Percentiles rank a stretch among this genome's conserved stretches.
phyloP scores from a whole-genome alignment of 2,797 vertebrate species.

The Lacerta bilineata region DNA sequence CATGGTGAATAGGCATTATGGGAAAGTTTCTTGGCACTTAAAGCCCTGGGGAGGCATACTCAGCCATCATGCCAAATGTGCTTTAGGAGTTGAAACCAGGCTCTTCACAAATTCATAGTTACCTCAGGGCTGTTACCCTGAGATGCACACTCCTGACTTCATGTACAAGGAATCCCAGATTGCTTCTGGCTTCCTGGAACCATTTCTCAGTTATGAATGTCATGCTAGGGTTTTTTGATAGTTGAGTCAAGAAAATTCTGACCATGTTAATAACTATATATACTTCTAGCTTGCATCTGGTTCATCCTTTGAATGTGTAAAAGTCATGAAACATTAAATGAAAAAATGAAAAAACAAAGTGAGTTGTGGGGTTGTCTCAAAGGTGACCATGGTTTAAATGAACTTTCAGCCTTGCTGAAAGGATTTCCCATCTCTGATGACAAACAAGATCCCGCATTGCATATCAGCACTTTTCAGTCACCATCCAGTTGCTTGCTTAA shows the following conservation, averaged over 20 bases:
- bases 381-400: neutral
- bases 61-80: slow-evolving; percentile 7
- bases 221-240: neutral
- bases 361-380: neutral
- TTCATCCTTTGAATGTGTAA: neutral
- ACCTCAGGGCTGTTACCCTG: neutral
- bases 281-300: neutral
- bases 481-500: neutral
- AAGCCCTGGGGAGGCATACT: neutral
- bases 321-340: neutral
- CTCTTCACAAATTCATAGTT: neutral
- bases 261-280: neutral
- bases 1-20: neutral
- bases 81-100: neutral
- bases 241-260: neutral
- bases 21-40: neutral
- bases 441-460: neutral
- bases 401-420: neutral
- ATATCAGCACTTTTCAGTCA: too few species aligned
- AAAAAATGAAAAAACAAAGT: neutral
- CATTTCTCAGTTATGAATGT: neutral
- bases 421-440: neutral
- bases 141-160: neutral
- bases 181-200: neutral
- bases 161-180: neutral